Base-by-base conservation (phyloP, 2,797 vertebrate species). In the Nothura maculosa region DNA sequence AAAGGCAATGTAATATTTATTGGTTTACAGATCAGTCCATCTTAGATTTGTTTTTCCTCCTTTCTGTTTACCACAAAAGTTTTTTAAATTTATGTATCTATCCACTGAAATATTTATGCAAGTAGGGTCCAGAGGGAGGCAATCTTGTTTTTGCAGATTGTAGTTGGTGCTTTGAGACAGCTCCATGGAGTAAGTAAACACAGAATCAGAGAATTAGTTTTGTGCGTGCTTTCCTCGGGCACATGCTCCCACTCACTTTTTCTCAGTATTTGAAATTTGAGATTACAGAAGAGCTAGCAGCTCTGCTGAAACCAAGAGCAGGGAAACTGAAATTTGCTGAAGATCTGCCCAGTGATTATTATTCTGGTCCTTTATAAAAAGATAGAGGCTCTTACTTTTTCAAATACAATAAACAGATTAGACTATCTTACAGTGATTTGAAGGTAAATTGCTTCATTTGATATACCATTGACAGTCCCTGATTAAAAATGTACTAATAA, bases 71-170 rank as follows among this genome's bases (percentile, higher is more conserved):
- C 64, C 48, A 80, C 83, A 89, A 87, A 60, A 17, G 50, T 61
- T 77, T 88, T 82, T 88, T 62, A 89, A 85, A 89, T 85, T 66
- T 93, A 92, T 81, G 68, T 87, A 90, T 93, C 92, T 89, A 86
- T 57, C 84, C 74, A 77, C 63, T 96, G 79, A 93, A 94, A 96
- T 95, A 96, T 96, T 95, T 82, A 96, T 96, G 87, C 75, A 93
- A 91, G 91, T 61, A 93, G 42, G 54, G 83, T 94, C 94, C 87
- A 73, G 70, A 72, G 87, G 90, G 92, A 94, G 92, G 73, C 83
- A 95, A 93, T 96, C 93, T 92, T 95, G 61, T 75, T 94, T 96
- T 81, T 81, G 61, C 82, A 96, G 90, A 90, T 93, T 96, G 93
- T 94, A 95, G 90, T 74, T 93, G 78, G 83, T 93, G 87, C 81